Conservation (phyloP, 2,888 invertebrate genomes). For the Drosophila heteroneura region DNA sequence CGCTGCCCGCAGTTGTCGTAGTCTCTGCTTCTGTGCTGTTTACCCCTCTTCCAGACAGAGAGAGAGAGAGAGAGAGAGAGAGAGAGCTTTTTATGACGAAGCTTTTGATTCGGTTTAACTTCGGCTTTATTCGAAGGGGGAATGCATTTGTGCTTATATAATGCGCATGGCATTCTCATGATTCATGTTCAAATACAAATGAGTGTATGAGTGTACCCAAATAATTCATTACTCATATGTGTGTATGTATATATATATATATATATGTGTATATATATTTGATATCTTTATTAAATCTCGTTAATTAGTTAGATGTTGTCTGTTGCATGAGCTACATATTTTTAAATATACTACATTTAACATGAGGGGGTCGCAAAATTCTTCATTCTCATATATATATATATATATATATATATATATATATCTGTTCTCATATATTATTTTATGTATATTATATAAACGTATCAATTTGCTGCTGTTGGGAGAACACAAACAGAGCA, state of each 20-base stretch:
- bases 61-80: constrained; percentile 1
- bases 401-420: constrained; percentile 11
- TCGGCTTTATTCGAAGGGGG: constrained; percentile 29
- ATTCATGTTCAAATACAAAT: constrained; percentile 33
- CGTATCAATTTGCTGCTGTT: constrained; percentile 23
- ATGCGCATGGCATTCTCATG: constrained; percentile 30
- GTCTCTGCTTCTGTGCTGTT: constrained; percentile 7
- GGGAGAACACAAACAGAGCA: constrained; percentile 7
- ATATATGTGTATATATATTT: constrained; percentile 32
- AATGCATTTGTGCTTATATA: constrained; percentile 25
- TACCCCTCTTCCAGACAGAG: not conserved
- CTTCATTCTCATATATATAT: constrained; percentile 24
- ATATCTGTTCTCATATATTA: not conserved
- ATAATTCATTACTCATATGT: constrained; percentile 31
- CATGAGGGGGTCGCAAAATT: constrained; percentile 7
- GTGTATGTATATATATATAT: not conserved
- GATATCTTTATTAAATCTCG: constrained; percentile 72
- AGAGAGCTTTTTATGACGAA: constrained; percentile 28
- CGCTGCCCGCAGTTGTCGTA: constrained; percentile 1
- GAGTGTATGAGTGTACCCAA: constrained; percentile 18
- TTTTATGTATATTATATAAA: not conserved
- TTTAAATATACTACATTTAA: constrained; percentile 48
- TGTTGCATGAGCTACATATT: constrained; percentile 30
- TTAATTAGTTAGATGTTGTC: constrained; percentile 60
- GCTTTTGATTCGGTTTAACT: constrained; percentile 39